Percentiles rank a stretch among this genome's conserved stretches.
Conservation (phyloP, 1,140 invertebrate genomes). For the Formica selysi region DNA sequence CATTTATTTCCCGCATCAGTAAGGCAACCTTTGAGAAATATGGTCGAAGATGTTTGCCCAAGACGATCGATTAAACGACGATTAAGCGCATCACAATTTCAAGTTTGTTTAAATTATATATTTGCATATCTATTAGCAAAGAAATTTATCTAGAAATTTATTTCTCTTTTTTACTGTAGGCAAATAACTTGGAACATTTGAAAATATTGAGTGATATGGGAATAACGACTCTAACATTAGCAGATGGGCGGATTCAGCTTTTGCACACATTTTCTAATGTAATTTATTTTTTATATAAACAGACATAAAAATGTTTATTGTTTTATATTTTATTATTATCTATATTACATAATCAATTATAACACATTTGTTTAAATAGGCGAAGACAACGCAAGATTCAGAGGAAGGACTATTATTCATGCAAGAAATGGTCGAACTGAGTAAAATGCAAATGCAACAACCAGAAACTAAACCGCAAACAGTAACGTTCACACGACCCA, state of each 20-base stretch:
- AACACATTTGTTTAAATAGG: slow-evolving; percentile 87
- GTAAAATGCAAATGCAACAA: slow-evolving; percentile 90
- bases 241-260: slow-evolving; percentile 96
- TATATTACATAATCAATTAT: not conserved
- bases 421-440: slow-evolving; percentile 98
- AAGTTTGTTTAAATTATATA: slow-evolving; percentile 81
- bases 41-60: slow-evolving; percentile 94
- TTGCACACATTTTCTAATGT: slow-evolving; percentile 94
- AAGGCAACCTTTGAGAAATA: slow-evolving; percentile 92
- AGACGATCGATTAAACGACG: slow-evolving; percentile 87
- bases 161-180: slow-evolving; percentile 82
- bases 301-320: slow-evolving; percentile 20
- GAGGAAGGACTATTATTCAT: slow-evolving; percentile 98
- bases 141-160: not conserved
- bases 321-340: slow-evolving; percentile 11
- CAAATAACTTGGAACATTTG: slow-evolving; percentile 96
- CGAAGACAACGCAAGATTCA: slow-evolving; percentile 93
- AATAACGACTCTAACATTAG: slow-evolving; percentile 95
- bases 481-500: slow-evolving; percentile 86
- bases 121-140: slow-evolving; percentile 1
- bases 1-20: slow-evolving; percentile 93
- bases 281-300: slow-evolving; percentile 80
- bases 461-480: slow-evolving; percentile 88
- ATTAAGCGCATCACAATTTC: slow-evolving; percentile 91
- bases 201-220: slow-evolving; percentile 96